Base-by-base conservation (phyloP, 2,888 invertebrate species). In the Tipula helvola region DNA sequence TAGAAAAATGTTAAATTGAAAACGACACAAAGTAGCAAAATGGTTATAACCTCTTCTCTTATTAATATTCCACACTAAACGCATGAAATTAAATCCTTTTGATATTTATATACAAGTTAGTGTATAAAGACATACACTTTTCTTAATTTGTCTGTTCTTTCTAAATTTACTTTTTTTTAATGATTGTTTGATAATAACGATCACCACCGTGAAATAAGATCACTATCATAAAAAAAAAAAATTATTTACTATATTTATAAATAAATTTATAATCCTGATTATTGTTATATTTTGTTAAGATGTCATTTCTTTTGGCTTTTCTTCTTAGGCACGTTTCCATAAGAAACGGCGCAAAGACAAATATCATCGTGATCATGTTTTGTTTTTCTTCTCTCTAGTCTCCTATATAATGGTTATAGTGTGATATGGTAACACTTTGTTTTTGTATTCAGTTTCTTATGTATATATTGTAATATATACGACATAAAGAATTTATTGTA, bases 161-260 rank as follows among this genome's bases (percentile, higher is more conserved):
- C 71, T 71, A 71, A 71, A 10, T 71, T 28, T 52, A 7, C 7
- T 39, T 39, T 39, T 39, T 57, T 57, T 57, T 28, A 71, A 71
- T 28, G 71, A 71, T 71, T 71, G 12, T 71, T 71, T 71, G 71
- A 71, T 71, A 71, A 71, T 7, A 28, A 71, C 71, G 71, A 71
- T 71, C 71, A 71, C 71, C 71, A 71, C 71, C 71, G 71, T 71
- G 71, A 71, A 71, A 71, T 71, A 71, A 71, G 71, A 71, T 71
- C 71, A 71, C 71, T 71, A 71, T 71, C 71, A 71, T 71, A 71
- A 71, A 71, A 71, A 71, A 71, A 71, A 28, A 71, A 28, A 28
- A 28, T 28, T 28, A 28, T 28, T 28, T 28, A 28, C 28, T 71
- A 71, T 71, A 71, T 71, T 71, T 71, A 71, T 71, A 71, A 71